Evolutionary conservation across 2,888 invertebrate species (phyloP), one percentile per base, ranked within the genome.

Genomic region (Melieria omissa): DNA sequence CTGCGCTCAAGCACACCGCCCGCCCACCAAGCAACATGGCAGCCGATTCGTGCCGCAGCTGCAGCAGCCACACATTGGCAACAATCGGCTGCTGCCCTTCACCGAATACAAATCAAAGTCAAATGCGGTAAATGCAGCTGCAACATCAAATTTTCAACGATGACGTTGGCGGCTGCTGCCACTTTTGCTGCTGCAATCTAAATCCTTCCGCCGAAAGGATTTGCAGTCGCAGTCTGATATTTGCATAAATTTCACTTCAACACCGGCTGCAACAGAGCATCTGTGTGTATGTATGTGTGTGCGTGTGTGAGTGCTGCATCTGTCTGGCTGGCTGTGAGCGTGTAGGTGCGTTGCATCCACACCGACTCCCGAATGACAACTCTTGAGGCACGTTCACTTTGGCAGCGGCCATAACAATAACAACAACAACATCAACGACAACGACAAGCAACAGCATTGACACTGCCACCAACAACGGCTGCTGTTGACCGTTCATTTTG

Each of bases 41-140:
- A 70, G 65, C 70, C 72, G 63, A 41, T 65, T 74, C 69, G 55
- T 65, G 47, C 64, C 55, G 57, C 61, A 73, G 67, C 70, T 71
- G 65, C 41, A 72, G 57, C 64, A 71, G 41, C 66, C 58, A 12
- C 67, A 64, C 63, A 69, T 45, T 44, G 10, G 45, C 45, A 62
- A 69, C 65, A n/a, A 54, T 55, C 49, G 46, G 5, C n/a, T 12
- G 12, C 52, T n/a, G n/a, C 52, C 52, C 5, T 52, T 52, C 14
- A 52, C 52, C 8, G n/a, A 45, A 62, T 46, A 47, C 61, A 68
- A 61, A 68, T 60, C 71, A 71, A 65, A 58, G 75, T 69, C 76
- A 73, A 73, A 62, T 65, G 60, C 29, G 61, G 46, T 52, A 55
- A 63, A 10, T 29, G 54, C 71, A 62, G 47, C 62, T 61, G 68